phyloP scores from a whole-genome alignment of 2,113 vertebrate species.

The Centropristis striata region DNA sequence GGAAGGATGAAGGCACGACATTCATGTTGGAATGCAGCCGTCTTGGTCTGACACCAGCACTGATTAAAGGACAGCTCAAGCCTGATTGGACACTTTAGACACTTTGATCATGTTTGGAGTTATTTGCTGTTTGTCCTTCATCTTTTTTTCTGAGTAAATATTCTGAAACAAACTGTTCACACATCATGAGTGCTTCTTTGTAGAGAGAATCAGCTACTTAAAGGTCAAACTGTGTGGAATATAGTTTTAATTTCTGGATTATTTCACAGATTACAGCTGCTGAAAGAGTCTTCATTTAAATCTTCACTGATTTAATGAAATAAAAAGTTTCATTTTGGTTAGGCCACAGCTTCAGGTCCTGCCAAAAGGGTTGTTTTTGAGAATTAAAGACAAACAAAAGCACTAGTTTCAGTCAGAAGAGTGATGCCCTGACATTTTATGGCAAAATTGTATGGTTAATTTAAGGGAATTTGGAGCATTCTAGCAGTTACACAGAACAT shows the following conservation, averaged over 20 bases:
- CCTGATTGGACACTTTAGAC: not conserved
- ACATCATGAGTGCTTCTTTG: slow-evolving; percentile 9
- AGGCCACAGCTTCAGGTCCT: too few species aligned
- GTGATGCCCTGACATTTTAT: too few species aligned
- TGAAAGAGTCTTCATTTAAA: not conserved
- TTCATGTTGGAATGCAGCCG: not conserved
- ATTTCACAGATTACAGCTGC: not conserved
- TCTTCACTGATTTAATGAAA: not conserved
- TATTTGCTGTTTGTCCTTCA: slow-evolving; percentile 32
- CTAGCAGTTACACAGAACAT: not conserved
- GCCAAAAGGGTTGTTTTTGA: too few species aligned
- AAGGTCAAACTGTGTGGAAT: not conserved
- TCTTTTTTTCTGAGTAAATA: slow-evolving; percentile 44
- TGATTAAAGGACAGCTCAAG: not conserved
- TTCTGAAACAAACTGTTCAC: slow-evolving; percentile 9
- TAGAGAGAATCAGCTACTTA: not conserved
- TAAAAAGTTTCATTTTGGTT: not conserved
- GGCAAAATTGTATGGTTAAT: not conserved
- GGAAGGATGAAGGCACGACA: not conserved
- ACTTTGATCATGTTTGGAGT: slow-evolving; percentile 25
- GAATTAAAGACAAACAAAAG: not conserved
- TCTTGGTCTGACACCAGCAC: not conserved
- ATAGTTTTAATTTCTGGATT: not conserved
- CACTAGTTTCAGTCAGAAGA: not conserved
- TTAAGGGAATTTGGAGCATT: too few species aligned